A percentile compares a stretch with the other conserved stretches of the same genome.
Evolutionary conservation across 35 echinoderm and acorn worm species (phyloP).

Genomic region (Eucidaris tribuloides): DNA sequence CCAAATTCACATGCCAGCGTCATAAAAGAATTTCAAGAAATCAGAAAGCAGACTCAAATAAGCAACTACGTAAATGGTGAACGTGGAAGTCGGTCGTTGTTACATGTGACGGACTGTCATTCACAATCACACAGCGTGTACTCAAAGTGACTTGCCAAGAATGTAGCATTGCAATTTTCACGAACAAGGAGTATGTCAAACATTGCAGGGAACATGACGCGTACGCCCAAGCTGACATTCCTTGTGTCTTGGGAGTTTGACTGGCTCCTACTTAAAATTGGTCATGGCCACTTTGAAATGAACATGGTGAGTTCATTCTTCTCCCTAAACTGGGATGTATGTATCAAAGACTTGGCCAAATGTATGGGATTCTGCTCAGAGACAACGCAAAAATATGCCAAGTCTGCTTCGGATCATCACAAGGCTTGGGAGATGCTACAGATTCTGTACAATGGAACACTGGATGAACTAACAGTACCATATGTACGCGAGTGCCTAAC

Average conservation of each 20-base stretch:
- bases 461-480: slow-evolving; percentile 50
- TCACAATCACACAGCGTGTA: neutral
- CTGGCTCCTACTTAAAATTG: slow-evolving; percentile 49
- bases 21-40: neutral
- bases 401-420: slow-evolving; percentile 46
- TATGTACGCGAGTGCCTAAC: slow-evolving; percentile 23
- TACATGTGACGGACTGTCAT: slow-evolving; percentile 29
- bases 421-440: slow-evolving; percentile 38
- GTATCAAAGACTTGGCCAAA: slow-evolving; percentile 30
- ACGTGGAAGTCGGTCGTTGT: neutral
- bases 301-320: slow-evolving; percentile 63
- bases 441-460: slow-evolving; percentile 3
- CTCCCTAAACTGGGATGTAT: slow-evolving; percentile 45
- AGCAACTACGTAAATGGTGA: neutral
- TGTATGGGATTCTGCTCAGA: slow-evolving; percentile 37
- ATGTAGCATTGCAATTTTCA: neutral
- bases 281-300: too few species aligned
- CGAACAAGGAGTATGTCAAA: neutral
- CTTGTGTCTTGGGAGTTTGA: slow-evolving; percentile 34
- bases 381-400: slow-evolving; percentile 41
- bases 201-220: neutral
- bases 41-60: neutral
- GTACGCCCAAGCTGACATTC: neutral
- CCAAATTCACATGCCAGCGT: neutral
- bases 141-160: neutral